Percentiles rank a stretch among this genome's conserved stretches.
Evolutionary conservation across 2,888 invertebrate species (phyloP).

Genomic region (Scaptomyza polygonia): DNA sequence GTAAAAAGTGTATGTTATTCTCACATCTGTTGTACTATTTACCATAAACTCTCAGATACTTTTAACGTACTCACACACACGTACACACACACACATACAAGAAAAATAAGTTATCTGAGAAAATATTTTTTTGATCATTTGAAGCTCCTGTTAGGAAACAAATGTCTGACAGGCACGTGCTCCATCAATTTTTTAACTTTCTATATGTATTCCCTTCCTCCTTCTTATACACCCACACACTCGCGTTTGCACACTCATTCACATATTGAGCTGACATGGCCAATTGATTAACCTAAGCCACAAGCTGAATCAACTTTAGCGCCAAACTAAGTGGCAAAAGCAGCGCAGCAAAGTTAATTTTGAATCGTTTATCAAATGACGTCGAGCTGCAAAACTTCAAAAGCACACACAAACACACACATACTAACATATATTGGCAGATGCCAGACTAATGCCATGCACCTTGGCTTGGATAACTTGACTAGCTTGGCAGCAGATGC

Average conservation of each 20-base stretch:
- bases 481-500: conserved; percentile 43
- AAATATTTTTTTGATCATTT: conserved; percentile 44
- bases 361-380: conserved; percentile 74
- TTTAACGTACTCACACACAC: not conserved
- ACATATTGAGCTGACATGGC: conserved; percentile 70
- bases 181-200: conserved; percentile 64
- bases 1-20: conserved; percentile 15
- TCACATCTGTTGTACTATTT: conserved; percentile 42
- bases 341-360: conserved; percentile 66
- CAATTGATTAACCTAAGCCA: conserved; percentile 74
- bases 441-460: conserved; percentile 34
- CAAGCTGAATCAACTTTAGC: conserved; percentile 55
- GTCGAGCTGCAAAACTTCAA: conserved; percentile 56
- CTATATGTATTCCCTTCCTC: conserved; percentile 23
- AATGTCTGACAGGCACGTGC: conserved; percentile 56
- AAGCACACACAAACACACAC: conserved; percentile 39
- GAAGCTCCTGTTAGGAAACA: conserved; percentile 31
- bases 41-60: conserved; percentile 29
- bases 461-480: conserved; percentile 29
- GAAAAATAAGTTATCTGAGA: conserved; percentile 13
- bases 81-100: too few relatives aligned
- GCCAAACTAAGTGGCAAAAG: conserved; percentile 22
- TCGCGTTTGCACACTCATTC: conserved; percentile 11
- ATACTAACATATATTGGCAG: conserved; percentile 42
- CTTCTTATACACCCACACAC: conserved; percentile 26